phyloP scores from a whole-genome alignment of 2,888 invertebrate species.

The Agrilus biguttatus region DNA sequence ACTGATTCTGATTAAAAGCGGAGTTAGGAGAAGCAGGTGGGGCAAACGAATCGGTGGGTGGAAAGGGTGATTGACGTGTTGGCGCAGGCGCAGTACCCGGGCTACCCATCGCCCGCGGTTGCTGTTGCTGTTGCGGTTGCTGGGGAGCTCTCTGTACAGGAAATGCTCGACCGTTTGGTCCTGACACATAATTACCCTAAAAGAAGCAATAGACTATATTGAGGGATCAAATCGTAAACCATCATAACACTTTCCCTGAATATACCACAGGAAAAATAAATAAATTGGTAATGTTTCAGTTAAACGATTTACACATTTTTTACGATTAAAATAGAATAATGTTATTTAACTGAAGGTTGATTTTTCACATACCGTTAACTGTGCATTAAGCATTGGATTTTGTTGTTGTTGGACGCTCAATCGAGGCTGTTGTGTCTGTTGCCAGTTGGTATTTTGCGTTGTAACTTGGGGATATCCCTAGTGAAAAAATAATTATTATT shows the following conservation, averaged over 20 bases:
- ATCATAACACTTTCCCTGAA: neutral
- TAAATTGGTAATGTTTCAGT: neutral
- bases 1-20: constrained; percentile 29
- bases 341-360: too few species aligned
- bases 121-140: constrained; percentile 22
- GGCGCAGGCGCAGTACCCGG: constrained; percentile 33
- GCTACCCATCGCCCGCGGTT: constrained; percentile 34
- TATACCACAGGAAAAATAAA: neutral
- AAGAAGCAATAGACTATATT: neutral
- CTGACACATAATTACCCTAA: constrained; percentile 19
- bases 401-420: constrained; percentile 60
- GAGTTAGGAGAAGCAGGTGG: constrained; percentile 39
- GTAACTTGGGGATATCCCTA: constrained; percentile 13
- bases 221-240: neutral
- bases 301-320: neutral
- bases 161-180: constrained; percentile 16
- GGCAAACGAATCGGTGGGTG: constrained; percentile 34
- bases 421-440: constrained; percentile 34
- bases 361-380: constrained; percentile 52
- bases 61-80: constrained; percentile 40
- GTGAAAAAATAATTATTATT: neutral
- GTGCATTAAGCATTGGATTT: constrained; percentile 81
- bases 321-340: neutral
- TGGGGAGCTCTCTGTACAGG: constrained; percentile 16
- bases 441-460: constrained; percentile 21